These are phyloP conservation scores for Phania funesta DNA, from an alignment of 2,888 invertebrate genomes.

Conservation along the genomic window DNA sequence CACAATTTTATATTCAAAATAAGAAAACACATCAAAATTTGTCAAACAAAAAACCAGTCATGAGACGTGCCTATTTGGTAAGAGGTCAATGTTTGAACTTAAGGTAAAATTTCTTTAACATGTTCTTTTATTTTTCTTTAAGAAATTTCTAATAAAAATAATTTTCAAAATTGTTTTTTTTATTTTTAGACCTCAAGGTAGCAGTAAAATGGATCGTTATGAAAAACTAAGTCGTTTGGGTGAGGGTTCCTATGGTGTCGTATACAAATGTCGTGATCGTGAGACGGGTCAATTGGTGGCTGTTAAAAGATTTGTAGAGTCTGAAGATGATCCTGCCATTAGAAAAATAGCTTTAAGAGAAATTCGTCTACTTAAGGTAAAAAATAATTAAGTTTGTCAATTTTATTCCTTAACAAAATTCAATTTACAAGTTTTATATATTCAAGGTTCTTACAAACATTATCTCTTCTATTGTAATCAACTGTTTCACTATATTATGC, in stretches of 20 bases:
- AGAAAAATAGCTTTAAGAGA: slow-evolving; percentile 97
- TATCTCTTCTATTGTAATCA: too few relatives aligned
- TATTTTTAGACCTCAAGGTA: slow-evolving; percentile 87
- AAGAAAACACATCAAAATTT: neutral
- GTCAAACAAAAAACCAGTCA: slow-evolving; percentile 5
- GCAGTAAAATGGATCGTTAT: slow-evolving; percentile 95
- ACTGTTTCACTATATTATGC: too few relatives aligned
- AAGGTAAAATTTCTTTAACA: slow-evolving; percentile 71
- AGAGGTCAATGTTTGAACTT: slow-evolving; percentile 77
- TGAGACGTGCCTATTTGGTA: slow-evolving; percentile 75
- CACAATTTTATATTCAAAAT: neutral
- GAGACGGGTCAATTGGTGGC: slow-evolving; percentile 97
- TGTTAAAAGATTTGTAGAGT: slow-evolving; percentile 98
- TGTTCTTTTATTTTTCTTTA: neutral
- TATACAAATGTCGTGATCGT: slow-evolving; percentile 97
- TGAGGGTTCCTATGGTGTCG: slow-evolving; percentile 87
- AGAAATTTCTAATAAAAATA: neutral
- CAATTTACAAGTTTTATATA: too few relatives aligned
- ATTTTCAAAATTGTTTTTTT: neutral
- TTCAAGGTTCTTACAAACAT: too few relatives aligned
- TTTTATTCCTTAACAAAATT: too few relatives aligned
- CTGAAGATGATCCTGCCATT: slow-evolving; percentile 97
- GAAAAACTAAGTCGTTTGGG: slow-evolving; percentile 96
- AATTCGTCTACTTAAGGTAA: slow-evolving; percentile 95
- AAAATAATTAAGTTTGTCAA: neutral